Evolutionary conservation across 2,888 invertebrate species (phyloP).

Genomic region (Trissoscelio sp.): DNA sequence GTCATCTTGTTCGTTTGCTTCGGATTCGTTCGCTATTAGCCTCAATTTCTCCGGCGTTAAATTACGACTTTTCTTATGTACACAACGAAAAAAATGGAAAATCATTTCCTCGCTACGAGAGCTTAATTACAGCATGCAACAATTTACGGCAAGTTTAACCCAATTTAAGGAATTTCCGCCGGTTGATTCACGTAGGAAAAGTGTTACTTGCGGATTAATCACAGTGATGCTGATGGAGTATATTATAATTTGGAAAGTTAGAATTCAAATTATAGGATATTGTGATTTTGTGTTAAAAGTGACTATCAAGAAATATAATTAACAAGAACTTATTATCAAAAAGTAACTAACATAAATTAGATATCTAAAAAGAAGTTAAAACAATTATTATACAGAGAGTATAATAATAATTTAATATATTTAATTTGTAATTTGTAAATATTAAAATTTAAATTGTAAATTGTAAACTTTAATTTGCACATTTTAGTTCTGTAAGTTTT

Average conservation of each 20-base stretch:
- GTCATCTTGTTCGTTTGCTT: constrained; percentile 57
- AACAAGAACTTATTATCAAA: no score
- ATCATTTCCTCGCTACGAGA: constrained; percentile 33
- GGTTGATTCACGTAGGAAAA: constrained; percentile 13
- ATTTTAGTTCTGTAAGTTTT: no score
- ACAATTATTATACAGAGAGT: no score
- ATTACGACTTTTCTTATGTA: constrained; percentile 42
- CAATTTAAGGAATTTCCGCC: constrained; percentile 24
- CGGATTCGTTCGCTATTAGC: constrained; percentile 59
- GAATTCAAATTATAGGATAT: no score
- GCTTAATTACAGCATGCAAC: constrained; percentile 32
- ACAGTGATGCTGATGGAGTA: neutral
- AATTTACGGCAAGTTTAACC: constrained; percentile 47
- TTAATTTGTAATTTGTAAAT: no score
- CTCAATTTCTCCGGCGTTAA: constrained; percentile 57
- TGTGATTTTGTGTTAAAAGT: no score
- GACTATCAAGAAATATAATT: no score
- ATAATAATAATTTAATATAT: no score
- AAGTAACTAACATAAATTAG: no score
- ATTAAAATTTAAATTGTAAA: no score
- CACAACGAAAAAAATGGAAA: constrained; percentile 38
- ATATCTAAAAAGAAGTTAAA: no score
- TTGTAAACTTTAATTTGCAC: no score
- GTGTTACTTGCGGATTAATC: constrained; percentile 9
- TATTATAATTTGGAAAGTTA: neutral